Conservation (phyloP, 1,140 invertebrate genomes). For the Caenorhabditis tropicalis region DNA sequence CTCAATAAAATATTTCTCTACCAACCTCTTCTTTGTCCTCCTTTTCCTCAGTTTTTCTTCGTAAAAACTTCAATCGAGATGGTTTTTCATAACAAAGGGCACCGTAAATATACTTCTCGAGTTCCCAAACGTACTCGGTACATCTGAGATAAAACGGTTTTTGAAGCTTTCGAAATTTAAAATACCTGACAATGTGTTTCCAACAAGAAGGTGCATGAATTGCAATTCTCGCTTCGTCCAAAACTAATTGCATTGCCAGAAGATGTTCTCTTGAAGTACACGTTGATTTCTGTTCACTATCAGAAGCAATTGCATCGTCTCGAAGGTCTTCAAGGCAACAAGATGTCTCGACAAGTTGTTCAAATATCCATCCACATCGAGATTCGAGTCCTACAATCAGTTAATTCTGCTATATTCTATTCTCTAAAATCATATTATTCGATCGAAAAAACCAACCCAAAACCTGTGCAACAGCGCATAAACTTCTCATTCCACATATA, state of each 20-base stretch:
- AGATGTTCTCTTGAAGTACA: conserved; percentile 38
- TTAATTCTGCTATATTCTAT: too few species aligned
- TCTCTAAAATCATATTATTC: too few species aligned
- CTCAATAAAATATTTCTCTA: neutral
- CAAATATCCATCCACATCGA: conserved; percentile 56
- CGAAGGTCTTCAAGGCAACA: conserved; percentile 54
- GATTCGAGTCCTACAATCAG: neutral
- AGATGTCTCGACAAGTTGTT: conserved; percentile 48
- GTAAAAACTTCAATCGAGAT: conserved; percentile 43
- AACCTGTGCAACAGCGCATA: conserved; percentile 45
- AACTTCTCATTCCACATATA: conserved; percentile 41
- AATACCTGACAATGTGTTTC: conserved; percentile 51
- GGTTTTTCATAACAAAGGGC: conserved; percentile 55
- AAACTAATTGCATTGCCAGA: conserved; percentile 49
- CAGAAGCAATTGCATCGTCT: conserved; percentile 4
- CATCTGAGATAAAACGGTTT: conserved; percentile 40
- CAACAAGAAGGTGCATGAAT: conserved; percentile 53
- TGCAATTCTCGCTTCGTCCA: conserved; percentile 52
- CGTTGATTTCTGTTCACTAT: conserved; percentile 14
- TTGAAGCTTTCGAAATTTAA: neutral
- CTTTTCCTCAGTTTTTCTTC: conserved; percentile 43
- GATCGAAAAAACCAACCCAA: conserved; percentile 36
- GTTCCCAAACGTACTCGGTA: conserved; percentile 53
- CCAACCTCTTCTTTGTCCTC: conserved; percentile 47
- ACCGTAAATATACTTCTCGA: conserved; percentile 57